These are phyloP conservation scores for Xiphorhynchus erythropygius DNA, from an alignment of 2,797 vertebrate genomes.

Conservation along the genomic window DNA sequence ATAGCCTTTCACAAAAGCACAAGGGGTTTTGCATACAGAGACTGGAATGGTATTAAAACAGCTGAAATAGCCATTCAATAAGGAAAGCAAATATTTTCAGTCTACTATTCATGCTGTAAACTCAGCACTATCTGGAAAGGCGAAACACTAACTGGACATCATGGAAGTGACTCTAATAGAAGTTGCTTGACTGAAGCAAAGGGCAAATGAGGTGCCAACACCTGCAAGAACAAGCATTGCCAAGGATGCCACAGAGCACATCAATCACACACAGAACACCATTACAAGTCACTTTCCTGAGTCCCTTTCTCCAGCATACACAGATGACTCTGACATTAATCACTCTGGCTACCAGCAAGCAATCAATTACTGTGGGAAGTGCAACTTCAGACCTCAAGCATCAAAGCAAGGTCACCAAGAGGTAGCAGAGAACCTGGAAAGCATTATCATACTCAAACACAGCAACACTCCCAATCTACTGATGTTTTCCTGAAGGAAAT, in stretches of 20 bases:
- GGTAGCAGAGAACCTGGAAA: constrained; percentile 11
- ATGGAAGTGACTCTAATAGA: background rate
- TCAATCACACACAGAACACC: background rate
- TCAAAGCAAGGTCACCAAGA: constrained; percentile 50
- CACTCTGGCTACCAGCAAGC: constrained; percentile 5
- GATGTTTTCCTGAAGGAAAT: background rate
- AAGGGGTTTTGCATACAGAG: background rate
- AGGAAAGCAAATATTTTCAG: background rate
- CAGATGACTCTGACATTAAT: constrained; percentile 16
- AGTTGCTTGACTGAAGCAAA: background rate
- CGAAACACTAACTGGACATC: background rate
- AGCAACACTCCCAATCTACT: background rate
- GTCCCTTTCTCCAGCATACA: background rate
- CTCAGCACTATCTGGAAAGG: background rate
- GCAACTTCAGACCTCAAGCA: constrained; percentile 24
- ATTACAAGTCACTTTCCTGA: background rate
- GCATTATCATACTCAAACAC: constrained; percentile 16
- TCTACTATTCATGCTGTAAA: background rate
- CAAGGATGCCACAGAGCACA: constrained; percentile 1
- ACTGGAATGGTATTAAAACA: background rate
- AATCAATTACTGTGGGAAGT: constrained; percentile 26
- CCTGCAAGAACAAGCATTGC: background rate
- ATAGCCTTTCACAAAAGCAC: background rate
- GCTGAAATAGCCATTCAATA: background rate
- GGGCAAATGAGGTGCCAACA: background rate